Base-by-base conservation (phyloP, 2,888 invertebrate species). In the Balanococcus diminutus region DNA sequence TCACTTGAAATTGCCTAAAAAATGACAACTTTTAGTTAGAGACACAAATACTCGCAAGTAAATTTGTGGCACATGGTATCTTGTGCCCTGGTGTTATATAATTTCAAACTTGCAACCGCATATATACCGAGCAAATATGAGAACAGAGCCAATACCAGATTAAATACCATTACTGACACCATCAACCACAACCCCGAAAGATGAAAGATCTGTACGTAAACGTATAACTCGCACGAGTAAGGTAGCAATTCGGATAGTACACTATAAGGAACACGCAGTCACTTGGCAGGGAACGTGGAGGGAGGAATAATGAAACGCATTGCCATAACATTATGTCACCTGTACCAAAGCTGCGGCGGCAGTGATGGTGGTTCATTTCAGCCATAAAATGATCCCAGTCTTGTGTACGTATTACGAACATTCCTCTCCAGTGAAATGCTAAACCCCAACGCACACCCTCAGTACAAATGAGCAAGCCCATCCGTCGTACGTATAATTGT, bases 301-400 rank as follows among this genome's bases (percentile, higher is more conserved):
- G 16, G 56, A 56, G 16, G 56, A 56, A 22, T 56, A 22, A 5
- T 11, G 6, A 56, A 56, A 56, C 19, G 1, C 56, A 56, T 56
- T 22, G 56, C 56, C 56, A 56, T 56, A 56, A 56, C 56, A 22
- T 56, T 56, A 56, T 56, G 56, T 56, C 56, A 56, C 56, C 56
- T 56, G 56, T 56, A 56, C 22, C 16, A n/a, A n/a, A n/a, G 39
- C 39, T 39, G 39, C 39, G n/a, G n/a, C n/a, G n/a, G n/a, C n/a
- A n/a, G n/a, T n/a, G n/a, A 19, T 9, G 22, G 56, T 56, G 56
- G 56, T 56, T 56, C 5, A 56, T 56, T 56, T 56, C 56, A 56
- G 56, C 56, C 56, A 56, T 56, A 22, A 56, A 56, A 56, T 56
- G 19, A 56, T 56, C 56, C 56, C 19, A 1, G n/a, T 9, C 56